Conservation (phyloP, 1,140 invertebrate genomes). For the Heliconius hermathena region DNA sequence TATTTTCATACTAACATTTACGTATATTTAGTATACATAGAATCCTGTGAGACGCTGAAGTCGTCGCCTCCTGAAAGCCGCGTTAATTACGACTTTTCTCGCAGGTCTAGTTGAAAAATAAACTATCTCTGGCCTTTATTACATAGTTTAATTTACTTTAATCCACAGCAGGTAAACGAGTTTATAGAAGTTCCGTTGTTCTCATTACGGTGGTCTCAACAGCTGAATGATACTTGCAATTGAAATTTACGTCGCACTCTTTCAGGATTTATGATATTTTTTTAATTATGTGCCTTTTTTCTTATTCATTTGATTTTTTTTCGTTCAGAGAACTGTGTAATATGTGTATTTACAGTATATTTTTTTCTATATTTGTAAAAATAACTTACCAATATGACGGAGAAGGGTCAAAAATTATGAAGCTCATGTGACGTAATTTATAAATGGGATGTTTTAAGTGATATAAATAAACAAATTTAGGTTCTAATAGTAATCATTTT, state of each 20-base stretch:
- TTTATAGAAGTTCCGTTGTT: conserved; percentile 50
- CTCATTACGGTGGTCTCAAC: conserved; percentile 42
- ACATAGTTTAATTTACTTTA: conserved; percentile 57
- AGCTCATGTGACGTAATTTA: too few relatives aligned
- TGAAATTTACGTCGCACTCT: conserved; percentile 43
- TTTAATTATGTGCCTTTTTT: background rate
- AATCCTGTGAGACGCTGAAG: conserved; percentile 47
- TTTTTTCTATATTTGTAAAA: too few relatives aligned
- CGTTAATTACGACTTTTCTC: conserved; percentile 64
- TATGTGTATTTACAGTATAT: too few relatives aligned
- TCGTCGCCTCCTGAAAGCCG: conserved; percentile 47
- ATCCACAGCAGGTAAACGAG: conserved; percentile 48
- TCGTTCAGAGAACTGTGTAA: too few relatives aligned
- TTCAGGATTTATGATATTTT: conserved; percentile 3
- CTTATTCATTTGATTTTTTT: background rate
- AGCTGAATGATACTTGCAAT: conserved; percentile 45
- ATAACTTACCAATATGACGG: too few relatives aligned
- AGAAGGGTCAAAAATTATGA: too few relatives aligned
- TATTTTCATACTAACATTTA: too few relatives aligned
- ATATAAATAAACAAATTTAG: too few relatives aligned
- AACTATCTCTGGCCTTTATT: conserved; percentile 51
- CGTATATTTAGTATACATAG: background rate
- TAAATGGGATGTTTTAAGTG: too few relatives aligned
- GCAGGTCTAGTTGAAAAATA: conserved; percentile 58
- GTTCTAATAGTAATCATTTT: too few relatives aligned